Evolutionary conservation across 2,797 vertebrate species (phyloP), one percentile per base, ranked within the genome.

Genomic region (Chromis chromis): DNA sequence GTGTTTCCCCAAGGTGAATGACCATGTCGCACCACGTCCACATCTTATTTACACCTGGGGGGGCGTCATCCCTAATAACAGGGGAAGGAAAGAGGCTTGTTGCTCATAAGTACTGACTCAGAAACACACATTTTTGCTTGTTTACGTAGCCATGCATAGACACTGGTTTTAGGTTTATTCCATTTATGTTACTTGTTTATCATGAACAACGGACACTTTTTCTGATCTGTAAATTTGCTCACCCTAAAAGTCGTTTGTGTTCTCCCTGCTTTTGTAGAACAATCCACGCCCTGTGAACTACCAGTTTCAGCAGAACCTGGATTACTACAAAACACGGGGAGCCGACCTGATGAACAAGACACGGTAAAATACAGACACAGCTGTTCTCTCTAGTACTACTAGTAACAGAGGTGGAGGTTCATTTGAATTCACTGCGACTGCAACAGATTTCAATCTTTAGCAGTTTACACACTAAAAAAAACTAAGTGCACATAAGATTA

Each of bases 251-350:
- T 7, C 21, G 4, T 54, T 53, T 36, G 1, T 70, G 49, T 17
- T 58, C 2, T 65, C 11, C 3, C 6, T 33, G 4, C 9, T 44
- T 28, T 53, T 80, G 13, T 40, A 99, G 97, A 96, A 95, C 94
- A 96, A 99, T 86, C 97, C 96, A 46, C 94, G 96, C 76, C 98
- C 98, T 0, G 96, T 97, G 75, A 97, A 96, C 91, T 97, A 98
- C 68, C 97, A 98, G 64, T 99, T 99, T 81, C 98, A 98, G 74
- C 97, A 98, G 91, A 99, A 98, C 91, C 93, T 99, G 89, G 98
- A 99, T 89, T 99, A 98, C 90, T 99, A 99, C 92, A 98, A 97
- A 93, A 97, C 97, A 13, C 94, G 97, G 21, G 98, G 97, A 78
- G 96, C 97, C 17, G 97, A 99, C 70, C 91, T 99, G 68, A 95